Base-by-base conservation (phyloP, 1,140 invertebrate genomes). In the Neodiprion lecontei region DNA sequence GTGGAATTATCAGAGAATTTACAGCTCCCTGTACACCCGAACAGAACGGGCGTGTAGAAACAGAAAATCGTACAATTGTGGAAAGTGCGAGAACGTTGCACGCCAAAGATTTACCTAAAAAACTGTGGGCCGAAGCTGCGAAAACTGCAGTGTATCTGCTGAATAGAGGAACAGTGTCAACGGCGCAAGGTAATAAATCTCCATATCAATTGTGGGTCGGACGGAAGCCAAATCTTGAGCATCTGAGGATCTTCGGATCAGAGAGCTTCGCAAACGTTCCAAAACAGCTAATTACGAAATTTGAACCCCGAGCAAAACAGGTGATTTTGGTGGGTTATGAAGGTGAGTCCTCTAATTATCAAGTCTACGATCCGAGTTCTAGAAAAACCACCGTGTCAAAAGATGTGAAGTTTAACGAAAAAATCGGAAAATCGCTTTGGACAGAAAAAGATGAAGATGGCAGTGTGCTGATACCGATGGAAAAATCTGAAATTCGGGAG, bases 71-170 rank as follows among this genome's bases (percentile, higher is more conserved):
- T 21, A 86, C 83, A 1, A 75, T 89, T 28, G 73, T 84, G 3
- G 84, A 89, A 72, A 80, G 72, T 72, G 86, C 86, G 2, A 66
- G 83, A 40, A 73, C 79, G 47, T 84, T 89, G 85, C 53, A 88
- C 9, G 50, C 77, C 48, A 75, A 78, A 23, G 74, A 80, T 48
- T 72, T 83, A 21, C 70, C 90, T 49, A 76, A 78, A 87, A 90
- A 82, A 86, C 88, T n/a, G 76, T 87, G 17, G 17, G 17, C 17
- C 17, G 17, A 17, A 17, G 17, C 17, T 17, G 17, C 17, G 17
- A 17, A 17, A 0, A 76, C 84, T 8, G 83, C 83, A 0, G 76
- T 74, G 9, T 82, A 86, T 71, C 72, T 83, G 10, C 76, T 78
- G 48, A 87, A 86, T 70, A 69, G 78, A 82, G n/a, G 48, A 48